Percentiles rank a stretch among this genome's conserved stretches.
Evolutionary conservation across 2,888 invertebrate genomes (phyloP).

Genomic region (Cryptophagus acutangulus): DNA sequence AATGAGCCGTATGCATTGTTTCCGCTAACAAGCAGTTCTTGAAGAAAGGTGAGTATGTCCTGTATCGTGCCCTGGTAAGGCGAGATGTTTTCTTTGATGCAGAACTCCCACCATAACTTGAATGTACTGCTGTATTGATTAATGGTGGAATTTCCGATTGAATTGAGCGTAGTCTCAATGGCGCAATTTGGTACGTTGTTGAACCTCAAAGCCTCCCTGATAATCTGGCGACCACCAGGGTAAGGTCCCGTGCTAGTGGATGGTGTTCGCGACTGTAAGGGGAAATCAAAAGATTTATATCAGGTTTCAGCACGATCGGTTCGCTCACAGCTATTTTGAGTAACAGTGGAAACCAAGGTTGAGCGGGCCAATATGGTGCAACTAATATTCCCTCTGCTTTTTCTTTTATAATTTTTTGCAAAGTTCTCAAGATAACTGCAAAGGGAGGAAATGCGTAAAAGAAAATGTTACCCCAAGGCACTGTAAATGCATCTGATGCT

Average conservation of each 20-base stretch:
- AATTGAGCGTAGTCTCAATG: slow-evolving; percentile 22
- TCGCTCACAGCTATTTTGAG: slow-evolving; percentile 7
- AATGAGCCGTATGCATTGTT: slow-evolving; percentile 21
- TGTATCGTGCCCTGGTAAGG: too few relatives aligned
- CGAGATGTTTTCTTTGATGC: not conserved
- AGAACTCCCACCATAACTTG: slow-evolving; percentile 9
- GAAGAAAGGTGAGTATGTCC: too few relatives aligned
- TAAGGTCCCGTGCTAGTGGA: slow-evolving; percentile 25
- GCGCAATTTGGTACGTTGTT: too few relatives aligned
- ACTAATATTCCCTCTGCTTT: slow-evolving; percentile 33
- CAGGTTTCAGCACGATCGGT: slow-evolving; percentile 26
- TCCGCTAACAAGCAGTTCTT: not conserved
- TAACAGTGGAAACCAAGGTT: slow-evolving; percentile 35
- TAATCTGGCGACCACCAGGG: slow-evolving; percentile 30
- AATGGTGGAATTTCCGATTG: slow-evolving; percentile 21
- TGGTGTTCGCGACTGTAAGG: slow-evolving; percentile 29
- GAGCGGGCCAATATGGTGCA: slow-evolving; percentile 31
- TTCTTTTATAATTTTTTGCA: slow-evolving; percentile 34
- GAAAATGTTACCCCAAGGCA: slow-evolving; percentile 12
- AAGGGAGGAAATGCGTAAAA: slow-evolving; percentile 25
- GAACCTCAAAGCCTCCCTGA: slow-evolving; percentile 28
- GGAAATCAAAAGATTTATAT: slow-evolving; percentile 24
- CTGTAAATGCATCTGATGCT: slow-evolving; percentile 31
- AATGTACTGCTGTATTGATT: slow-evolving; percentile 25
- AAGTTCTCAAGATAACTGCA: slow-evolving; percentile 25